Conservation (phyloP, 2,797 vertebrate species). For the Geotrypetes seraphini region DNA sequence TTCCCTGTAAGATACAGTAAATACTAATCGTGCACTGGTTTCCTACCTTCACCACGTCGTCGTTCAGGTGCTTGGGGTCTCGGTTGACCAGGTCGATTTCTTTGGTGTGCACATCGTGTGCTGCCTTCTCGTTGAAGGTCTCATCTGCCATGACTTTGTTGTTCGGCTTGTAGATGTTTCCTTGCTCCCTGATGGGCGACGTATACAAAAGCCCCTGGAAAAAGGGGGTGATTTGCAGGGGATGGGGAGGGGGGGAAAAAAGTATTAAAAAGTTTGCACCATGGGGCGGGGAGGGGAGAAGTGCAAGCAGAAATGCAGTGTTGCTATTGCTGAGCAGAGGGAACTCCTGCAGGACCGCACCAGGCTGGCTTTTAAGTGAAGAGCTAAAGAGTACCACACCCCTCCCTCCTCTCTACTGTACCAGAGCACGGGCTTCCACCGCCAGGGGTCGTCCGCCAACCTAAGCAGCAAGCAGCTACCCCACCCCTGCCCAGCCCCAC, state of each 20-base stretch:
- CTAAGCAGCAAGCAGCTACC: neutral
- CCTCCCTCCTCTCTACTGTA: conserved; percentile 34
- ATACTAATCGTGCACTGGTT: too few relatives aligned
- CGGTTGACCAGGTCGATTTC: conserved; percentile 95
- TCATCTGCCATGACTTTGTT: conserved; percentile 95
- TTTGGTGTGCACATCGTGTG: conserved; percentile 86
- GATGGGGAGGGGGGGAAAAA: neutral
- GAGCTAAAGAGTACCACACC: conserved; percentile 56
- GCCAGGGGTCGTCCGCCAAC: conserved; percentile 59
- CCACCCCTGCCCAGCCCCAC: too few relatives aligned
- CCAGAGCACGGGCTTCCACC: conserved; percentile 32
- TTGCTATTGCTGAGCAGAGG: conserved; percentile 13
- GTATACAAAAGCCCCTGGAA: conserved; percentile 83
- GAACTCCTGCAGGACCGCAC: conserved; percentile 40
- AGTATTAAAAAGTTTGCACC: neutral
- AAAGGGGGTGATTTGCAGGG: conserved; percentile 4
- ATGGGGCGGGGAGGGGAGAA: too few relatives aligned
- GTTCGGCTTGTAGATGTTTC: conserved; percentile 97
- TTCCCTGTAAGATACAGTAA: too few relatives aligned
- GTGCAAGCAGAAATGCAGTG: conserved; percentile 1
- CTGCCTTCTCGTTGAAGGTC: conserved; percentile 72
- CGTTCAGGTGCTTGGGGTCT: conserved; percentile 88
- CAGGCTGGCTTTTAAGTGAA: conserved; percentile 61
- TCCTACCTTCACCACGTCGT: conserved; percentile 91
- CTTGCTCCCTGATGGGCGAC: conserved; percentile 85